These are phyloP conservation scores for Mastomys coucha DNA, from an alignment of 2,113 vertebrate genomes.

Conservation along the genomic window DNA sequence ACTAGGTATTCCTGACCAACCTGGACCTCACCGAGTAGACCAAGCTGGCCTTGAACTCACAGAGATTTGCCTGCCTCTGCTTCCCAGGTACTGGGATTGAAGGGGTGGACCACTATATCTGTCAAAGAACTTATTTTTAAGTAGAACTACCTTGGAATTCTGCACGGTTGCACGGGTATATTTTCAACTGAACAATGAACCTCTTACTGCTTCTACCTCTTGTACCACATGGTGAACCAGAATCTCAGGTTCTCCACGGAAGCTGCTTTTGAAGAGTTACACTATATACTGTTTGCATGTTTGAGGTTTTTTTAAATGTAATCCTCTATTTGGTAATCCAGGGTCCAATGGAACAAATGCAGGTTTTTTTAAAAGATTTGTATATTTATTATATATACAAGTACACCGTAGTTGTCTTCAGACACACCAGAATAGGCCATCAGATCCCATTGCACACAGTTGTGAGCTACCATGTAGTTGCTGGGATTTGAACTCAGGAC, in stretches of 20 bases:
- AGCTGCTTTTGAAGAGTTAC: not conserved
- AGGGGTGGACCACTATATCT: not conserved
- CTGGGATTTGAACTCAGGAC: no score
- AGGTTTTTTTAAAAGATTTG: not conserved
- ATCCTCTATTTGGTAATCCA: not conserved
- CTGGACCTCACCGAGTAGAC: not conserved
- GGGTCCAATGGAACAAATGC: not conserved
- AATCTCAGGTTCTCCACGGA: not conserved
- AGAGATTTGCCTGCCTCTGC: not conserved
- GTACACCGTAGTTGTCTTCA: no score
- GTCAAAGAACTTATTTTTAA: not conserved
- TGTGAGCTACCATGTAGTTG: no score
- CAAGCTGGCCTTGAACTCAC: not conserved
- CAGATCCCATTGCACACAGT: no score
- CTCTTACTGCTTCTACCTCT: not conserved
- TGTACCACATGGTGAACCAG: not conserved
- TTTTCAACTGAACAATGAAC: not conserved
- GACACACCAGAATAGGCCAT: no score
- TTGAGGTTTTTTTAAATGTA: not conserved
- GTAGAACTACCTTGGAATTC: not conserved
- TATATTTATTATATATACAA: no score
- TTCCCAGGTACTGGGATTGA: not conserved
- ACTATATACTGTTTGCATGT: not conserved
- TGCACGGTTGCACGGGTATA: accelerated
- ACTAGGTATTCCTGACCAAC: not conserved